Evolutionary conservation across 1,140 invertebrate genomes (phyloP), one percentile per base, ranked within the genome.

Genomic region (Mylabris phalerata): DNA sequence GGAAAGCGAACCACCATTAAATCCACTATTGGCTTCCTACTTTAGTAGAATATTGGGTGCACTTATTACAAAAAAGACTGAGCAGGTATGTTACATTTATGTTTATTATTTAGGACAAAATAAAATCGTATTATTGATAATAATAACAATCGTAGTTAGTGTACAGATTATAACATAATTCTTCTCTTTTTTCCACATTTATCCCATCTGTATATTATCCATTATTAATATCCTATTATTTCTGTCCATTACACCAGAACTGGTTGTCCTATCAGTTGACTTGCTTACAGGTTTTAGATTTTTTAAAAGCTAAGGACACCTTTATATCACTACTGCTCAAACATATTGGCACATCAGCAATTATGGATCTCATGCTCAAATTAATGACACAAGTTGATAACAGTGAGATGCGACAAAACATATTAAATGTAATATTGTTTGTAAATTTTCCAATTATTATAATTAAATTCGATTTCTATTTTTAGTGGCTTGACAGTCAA

Each of bases 1-100:
- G 63, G 87, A 95, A 73, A 82, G 82, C 51, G 86, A 93, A 58
- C 83, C 89, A 70, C 88, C 90, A 39, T 79, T 98, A 45, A 98
- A 98, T 80, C 93, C 95, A 57, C 77, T 98, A 50, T 80, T 98
- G 67, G 93, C 94, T 39, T 95, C 92, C 62, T 98, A 95, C 82
- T 95, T 96, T 79, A 94, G 90, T 75, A 95, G 94, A 83, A 92
- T 92, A 50, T 84, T 98, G 74, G 86, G 90, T 67, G 86, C 91
- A 73, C 80, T 96, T 64, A 84, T 95, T 60, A 84, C 85, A 57
- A 83, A 87, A 71, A 91, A 89, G 74, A 82, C 81, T 71, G 85
- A 87, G 73, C 82, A 84, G 80, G 87, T 89, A 75, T 76, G 75
- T 71, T 55, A n/a, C 4, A 13, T 24, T 10, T 32, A 10, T 39